Base-by-base conservation (phyloP, 2,113 vertebrate species). In the Chloroceryle aenea region DNA sequence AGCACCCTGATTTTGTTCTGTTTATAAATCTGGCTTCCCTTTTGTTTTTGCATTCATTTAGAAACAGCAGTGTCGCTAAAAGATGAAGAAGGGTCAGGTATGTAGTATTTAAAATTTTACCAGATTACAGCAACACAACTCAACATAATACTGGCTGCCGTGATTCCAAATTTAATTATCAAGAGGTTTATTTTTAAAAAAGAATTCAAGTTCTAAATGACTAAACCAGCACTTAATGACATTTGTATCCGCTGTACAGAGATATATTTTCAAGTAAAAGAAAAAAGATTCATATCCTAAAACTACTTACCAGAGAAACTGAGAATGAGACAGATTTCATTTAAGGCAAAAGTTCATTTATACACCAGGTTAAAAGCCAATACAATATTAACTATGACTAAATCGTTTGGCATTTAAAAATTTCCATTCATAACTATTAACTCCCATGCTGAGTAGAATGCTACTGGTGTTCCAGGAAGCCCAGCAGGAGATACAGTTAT, bases 321-420 rank as follows among this genome's bases (percentile, higher is more conserved):
- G 36, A 87, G 47, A 95, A 69, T 62, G 10, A 81, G 93, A 71
- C 4, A n/a, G n/a, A 34, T 89, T 66, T 88, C 17, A 66, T 71
- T 90, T 95, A 96, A 95, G 95, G 91, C 90, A 95, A 20, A 95
- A 94, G 40, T 89, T 79, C 36, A 58, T 36, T 56, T 71, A 72
- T 32, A 76, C 47, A 64, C 13, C 34, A 85, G 50, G 52, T 81
- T 85, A 91, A 95, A 92, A 94, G 72, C 55, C 53, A 73, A 7
- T 40, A 69, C 25, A 62, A n/a, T 63, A 74, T 80, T 80, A 93
- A 82, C 22, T 69, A 53, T 32, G 85, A 78, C 59, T 84, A 95
- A 62, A 32, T 58, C 10, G 5, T 85, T 77, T 55, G 69, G 45
- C 27, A 71, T 66, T 67, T 75, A 55, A 91, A 89, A 82, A 47